Evolutionary conservation across 2,888 invertebrate species (phyloP).

Genomic region (Pharmacophagus antenor): DNA sequence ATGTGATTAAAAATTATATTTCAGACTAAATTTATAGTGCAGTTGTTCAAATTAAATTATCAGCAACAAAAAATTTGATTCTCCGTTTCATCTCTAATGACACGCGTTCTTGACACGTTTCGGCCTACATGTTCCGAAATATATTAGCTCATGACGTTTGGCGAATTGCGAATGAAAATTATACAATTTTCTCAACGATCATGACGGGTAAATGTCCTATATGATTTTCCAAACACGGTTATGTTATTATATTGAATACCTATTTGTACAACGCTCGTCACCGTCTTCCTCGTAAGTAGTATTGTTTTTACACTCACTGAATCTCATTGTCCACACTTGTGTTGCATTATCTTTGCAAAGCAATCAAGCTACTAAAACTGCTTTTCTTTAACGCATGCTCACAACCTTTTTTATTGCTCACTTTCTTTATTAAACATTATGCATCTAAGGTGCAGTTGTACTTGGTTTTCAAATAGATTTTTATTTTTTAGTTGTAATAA

Average conservation of each 20-base stretch:
- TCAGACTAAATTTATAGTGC: neutral
- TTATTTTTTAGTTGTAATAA: no score
- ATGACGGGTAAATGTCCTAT: slow-evolving; percentile 6
- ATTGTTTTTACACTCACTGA: slow-evolving; percentile 9
- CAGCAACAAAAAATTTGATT: neutral
- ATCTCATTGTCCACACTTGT: slow-evolving; percentile 6
- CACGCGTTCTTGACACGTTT: neutral
- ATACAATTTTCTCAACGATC: slow-evolving; percentile 20
- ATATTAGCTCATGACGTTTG: slow-evolving; percentile 14
- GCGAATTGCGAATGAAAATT: slow-evolving; percentile 23
- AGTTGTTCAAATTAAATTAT: neutral
- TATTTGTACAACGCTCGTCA: neutral
- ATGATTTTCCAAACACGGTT: slow-evolving; percentile 18
- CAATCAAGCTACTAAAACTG: neutral
- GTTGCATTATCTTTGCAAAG: slow-evolving; percentile 3
- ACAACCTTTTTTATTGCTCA: neutral
- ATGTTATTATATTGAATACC: neutral
- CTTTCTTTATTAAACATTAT: neutral
- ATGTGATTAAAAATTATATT: neutral
- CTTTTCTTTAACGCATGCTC: neutral
- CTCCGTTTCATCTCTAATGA: neutral
- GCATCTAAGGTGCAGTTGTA: no score
- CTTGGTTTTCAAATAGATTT: no score
- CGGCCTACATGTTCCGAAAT: neutral
- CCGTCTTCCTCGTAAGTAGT: slow-evolving; percentile 4